phyloP scores from a whole-genome alignment of 2,113 vertebrate species.

The human (Homo sapiens) region GRCh38 chr7:34675501-34676000 shows the following conservation, averaged over 20 bases:
- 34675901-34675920: background rate
- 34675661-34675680: background rate
- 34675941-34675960: conserved; percentile 68
- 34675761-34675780: background rate
- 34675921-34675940: background rate
- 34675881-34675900: background rate
- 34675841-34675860: background rate
- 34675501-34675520: background rate
- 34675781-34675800: background rate
- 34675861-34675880: background rate
- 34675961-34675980: background rate
- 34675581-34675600: background rate
- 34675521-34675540: background rate
- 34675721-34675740: background rate
- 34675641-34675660: background rate
- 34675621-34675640: background rate
- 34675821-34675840: background rate
- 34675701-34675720: background rate
- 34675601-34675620: background rate
- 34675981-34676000: no score
- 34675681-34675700: no score
- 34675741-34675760: background rate
- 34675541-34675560: background rate
- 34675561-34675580: background rate
- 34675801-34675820: background rate